Conservation (phyloP, 2,113 vertebrate genomes). For the Otolemur garnettii region DNA sequence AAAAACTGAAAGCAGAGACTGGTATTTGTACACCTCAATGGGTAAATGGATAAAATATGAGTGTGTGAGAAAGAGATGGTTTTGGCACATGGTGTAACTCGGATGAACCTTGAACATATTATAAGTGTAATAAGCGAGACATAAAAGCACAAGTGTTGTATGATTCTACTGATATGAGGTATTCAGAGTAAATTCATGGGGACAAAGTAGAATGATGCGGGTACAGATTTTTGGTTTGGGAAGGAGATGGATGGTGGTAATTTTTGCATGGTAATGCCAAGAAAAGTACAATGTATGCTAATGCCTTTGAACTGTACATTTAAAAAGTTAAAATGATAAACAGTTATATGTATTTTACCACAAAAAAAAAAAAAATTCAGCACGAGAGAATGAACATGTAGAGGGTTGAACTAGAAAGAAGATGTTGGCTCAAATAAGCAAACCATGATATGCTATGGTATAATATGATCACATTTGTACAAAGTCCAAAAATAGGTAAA, state of each 20-base stretch:
- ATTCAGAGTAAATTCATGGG: background rate
- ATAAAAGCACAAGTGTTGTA: background rate
- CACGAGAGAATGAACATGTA: background rate
- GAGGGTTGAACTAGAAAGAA: background rate
- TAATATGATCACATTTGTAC: background rate
- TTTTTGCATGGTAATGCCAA: background rate
- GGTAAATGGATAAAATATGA: background rate
- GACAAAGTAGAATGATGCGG: background rate
- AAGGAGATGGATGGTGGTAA: background rate
- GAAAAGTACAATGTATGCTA: background rate
- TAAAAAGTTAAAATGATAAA: background rate
- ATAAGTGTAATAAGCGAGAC: background rate
- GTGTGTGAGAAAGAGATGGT: background rate
- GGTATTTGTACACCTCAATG: background rate
- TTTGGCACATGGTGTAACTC: no score
- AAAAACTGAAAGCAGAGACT: background rate
- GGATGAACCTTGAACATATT: background rate
- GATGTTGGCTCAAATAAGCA: background rate
- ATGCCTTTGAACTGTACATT: background rate
- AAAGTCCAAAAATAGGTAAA: background rate
- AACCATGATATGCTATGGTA: background rate
- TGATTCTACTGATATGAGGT: background rate
- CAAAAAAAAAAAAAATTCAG: background rate
- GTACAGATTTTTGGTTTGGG: background rate
- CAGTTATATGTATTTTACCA: background rate